phyloP scores from a whole-genome alignment of 2,797 vertebrate species.

The Triplophysa yarkandensis region DNA sequence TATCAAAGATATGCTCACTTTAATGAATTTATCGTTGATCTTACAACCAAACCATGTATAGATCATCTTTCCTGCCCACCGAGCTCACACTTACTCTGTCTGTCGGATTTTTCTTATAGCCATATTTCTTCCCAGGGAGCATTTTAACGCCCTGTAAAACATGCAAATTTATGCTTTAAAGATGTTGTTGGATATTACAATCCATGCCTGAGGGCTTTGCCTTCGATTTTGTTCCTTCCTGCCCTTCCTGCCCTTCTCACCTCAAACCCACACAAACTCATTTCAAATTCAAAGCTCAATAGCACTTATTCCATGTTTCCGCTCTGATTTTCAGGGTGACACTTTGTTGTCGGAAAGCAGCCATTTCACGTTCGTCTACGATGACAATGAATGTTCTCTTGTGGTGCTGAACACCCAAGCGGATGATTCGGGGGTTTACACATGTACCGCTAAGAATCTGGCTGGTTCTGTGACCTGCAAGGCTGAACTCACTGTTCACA shows the following conservation, averaged over 20 bases:
- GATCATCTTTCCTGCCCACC: background rate
- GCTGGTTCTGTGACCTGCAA: slow-evolving; percentile 95
- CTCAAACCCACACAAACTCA: slow-evolving; percentile 33
- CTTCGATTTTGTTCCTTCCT: slow-evolving; percentile 31
- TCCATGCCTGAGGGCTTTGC: slow-evolving; percentile 24
- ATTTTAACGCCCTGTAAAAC: slow-evolving; percentile 44
- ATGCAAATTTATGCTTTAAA: slow-evolving; percentile 53
- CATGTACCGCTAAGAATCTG: slow-evolving; percentile 90
- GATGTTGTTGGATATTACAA: slow-evolving; percentile 39
- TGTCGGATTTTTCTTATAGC: slow-evolving; percentile 26
- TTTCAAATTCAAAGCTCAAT: slow-evolving; percentile 25
- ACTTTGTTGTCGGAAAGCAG: slow-evolving; percentile 87
- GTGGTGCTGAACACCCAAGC: slow-evolving; percentile 84
- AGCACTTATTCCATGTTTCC: background rate
- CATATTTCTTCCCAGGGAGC: slow-evolving; percentile 27
- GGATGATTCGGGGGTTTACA: slow-evolving; percentile 91
- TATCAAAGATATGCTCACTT: background rate
- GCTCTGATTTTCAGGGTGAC: slow-evolving; percentile 79
- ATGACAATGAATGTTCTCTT: slow-evolving; percentile 93
- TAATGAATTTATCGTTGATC: slow-evolving; percentile 33
- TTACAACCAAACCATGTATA: background rate
- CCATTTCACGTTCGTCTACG: slow-evolving; percentile 93
- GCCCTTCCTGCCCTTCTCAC: slow-evolving; percentile 36
- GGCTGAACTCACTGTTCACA: slow-evolving; percentile 87
- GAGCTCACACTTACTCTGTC: slow-evolving; percentile 8